Percentiles rank a stretch among this genome's conserved stretches.
Conservation (phyloP, 2,888 invertebrate species). For the Podotricha telesiphe region DNA sequence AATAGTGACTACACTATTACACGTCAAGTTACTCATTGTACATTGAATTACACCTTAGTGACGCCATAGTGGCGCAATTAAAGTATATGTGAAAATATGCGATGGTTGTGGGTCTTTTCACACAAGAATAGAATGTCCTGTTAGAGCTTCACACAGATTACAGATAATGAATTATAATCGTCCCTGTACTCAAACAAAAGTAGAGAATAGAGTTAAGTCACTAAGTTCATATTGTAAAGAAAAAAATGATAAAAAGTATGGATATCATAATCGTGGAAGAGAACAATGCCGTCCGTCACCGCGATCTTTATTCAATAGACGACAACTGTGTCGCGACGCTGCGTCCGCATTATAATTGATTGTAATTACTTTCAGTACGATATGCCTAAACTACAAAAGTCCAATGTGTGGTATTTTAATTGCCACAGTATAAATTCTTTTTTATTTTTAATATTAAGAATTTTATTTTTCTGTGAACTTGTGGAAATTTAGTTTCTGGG, state of each 20-base stretch:
- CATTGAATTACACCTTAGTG: no score
- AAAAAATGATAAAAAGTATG: constrained; percentile 5
- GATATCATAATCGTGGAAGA: constrained; percentile 30
- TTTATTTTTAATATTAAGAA: not conserved
- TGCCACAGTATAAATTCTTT: not conserved
- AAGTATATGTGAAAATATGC: no score
- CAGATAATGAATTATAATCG: no score
- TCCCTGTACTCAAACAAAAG: not conserved
- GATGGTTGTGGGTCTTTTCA: no score
- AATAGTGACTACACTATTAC: no score
- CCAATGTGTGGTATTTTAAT: not conserved
- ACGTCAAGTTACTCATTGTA: no score
- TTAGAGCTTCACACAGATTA: no score
- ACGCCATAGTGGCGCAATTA: no score
- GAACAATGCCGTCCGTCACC: constrained; percentile 37
- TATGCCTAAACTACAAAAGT: constrained; percentile 29
- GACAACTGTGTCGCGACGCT: constrained; percentile 59
- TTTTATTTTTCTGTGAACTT: not conserved
- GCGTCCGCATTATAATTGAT: constrained; percentile 58
- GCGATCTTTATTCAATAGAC: constrained; percentile 56
- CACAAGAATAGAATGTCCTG: no score
- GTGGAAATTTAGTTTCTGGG: not conserved
- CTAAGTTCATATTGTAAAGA: not conserved
- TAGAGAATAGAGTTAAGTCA: not conserved
- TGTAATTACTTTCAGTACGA: constrained; percentile 58